These are phyloP conservation scores for Subanguina moxae DNA, from an alignment of 1,140 invertebrate genomes.

Conservation along the genomic window DNA sequence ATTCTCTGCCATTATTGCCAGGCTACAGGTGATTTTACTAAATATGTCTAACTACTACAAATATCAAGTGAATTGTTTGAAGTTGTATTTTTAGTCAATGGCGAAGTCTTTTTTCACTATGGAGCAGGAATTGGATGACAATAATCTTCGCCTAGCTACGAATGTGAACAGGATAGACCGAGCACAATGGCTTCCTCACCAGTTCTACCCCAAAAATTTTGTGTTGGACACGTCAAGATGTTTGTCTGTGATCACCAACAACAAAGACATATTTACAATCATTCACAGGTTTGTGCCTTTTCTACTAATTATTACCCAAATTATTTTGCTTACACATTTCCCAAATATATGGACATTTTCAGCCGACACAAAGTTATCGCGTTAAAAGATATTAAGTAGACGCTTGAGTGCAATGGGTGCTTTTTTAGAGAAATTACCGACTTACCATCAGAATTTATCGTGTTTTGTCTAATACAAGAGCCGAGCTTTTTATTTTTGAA, in stretches of 20 bases:
- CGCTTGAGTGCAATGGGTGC: not conserved
- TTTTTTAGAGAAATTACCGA: constrained; percentile 14
- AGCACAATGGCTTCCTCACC: constrained; percentile 31
- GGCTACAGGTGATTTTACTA: constrained; percentile 20
- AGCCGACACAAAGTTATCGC: too few species aligned
- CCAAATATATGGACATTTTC: too few species aligned
- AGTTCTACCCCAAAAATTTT: constrained; percentile 33
- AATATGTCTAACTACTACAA: not conserved
- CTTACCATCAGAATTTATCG: too few species aligned
- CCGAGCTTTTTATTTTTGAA: too few species aligned
- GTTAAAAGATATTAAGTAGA: too few species aligned
- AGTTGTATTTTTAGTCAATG: constrained; percentile 11
- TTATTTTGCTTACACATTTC: too few species aligned
- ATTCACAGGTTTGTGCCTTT: too few species aligned
- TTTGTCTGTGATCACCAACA: constrained; percentile 33
- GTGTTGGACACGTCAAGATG: constrained; percentile 34
- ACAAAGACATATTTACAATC: constrained; percentile 26
- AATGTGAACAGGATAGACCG: constrained; percentile 10
- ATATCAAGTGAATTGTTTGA: not conserved
- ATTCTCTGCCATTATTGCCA: constrained; percentile 28
- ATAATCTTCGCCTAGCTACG: constrained; percentile 30
- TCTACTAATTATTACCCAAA: too few species aligned
- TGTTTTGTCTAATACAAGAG: not conserved
- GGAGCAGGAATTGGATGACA: constrained; percentile 27
- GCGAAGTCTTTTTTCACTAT: constrained; percentile 23